phyloP scores from a whole-genome alignment of 2,888 invertebrate genomes.

The Ectemnius cavifrons region DNA sequence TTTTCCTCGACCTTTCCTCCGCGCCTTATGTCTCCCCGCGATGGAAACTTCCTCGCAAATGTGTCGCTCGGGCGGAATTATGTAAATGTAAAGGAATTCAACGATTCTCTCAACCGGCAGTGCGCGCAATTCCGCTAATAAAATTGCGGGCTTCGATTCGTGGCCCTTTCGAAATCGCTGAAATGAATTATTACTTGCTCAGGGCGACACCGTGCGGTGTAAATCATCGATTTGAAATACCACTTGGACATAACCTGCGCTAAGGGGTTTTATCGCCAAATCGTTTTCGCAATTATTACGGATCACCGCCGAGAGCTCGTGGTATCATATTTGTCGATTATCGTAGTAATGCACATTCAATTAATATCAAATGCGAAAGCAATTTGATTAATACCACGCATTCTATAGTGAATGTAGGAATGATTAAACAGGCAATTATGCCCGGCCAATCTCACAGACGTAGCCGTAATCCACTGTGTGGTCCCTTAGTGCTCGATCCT shows the following conservation, averaged over 20 bases:
- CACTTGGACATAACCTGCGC: background rate
- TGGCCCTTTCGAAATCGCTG: no score
- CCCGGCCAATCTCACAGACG: background rate
- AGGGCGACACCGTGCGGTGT: background rate
- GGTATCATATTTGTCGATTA: conserved; percentile 10
- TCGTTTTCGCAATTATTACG: conserved; percentile 6
- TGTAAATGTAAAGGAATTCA: conserved; percentile 19
- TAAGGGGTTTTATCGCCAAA: background rate
- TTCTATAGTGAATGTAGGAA: background rate
- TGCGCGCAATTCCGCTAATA: background rate
- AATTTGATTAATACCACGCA: conserved; percentile 26
- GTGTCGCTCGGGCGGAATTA: conserved; percentile 49
- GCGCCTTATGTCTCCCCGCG: conserved; percentile 25
- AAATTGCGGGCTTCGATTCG: no score
- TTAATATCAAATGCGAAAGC: conserved; percentile 31
- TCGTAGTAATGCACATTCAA: conserved; percentile 24
- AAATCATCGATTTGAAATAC: no score
- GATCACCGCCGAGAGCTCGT: background rate
- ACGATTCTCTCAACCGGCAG: background rate
- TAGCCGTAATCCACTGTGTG: no score
- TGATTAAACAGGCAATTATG: conserved; percentile 16
- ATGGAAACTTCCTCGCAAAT: no score
- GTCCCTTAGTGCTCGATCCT: no score
- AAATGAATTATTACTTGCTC: background rate
- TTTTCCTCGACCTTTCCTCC: conserved; percentile 22